phyloP scores from a whole-genome alignment of 2,888 invertebrate genomes.

The Catocala fraxini region DNA sequence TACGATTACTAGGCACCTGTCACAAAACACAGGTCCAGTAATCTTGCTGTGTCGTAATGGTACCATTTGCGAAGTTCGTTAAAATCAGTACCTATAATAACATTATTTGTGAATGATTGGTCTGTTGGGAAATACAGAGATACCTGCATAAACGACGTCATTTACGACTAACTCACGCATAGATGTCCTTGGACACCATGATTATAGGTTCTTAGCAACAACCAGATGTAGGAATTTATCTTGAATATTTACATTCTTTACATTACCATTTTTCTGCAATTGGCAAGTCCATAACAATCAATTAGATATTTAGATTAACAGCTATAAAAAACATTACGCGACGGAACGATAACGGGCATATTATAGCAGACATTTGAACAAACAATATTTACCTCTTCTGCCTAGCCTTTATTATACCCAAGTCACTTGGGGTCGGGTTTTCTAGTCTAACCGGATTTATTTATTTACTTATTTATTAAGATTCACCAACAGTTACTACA shows the following conservation, averaged over 20 bases:
- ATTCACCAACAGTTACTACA: too few species aligned
- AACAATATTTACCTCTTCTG: too few species aligned
- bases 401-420: too few species aligned
- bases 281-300: too few species aligned
- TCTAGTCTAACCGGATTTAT: too few species aligned
- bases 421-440: too few species aligned
- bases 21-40: slow-evolving; percentile 21
- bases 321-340: too few species aligned
- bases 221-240: slow-evolving; percentile 24
- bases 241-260: slow-evolving; percentile 5
- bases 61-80: slow-evolving; percentile 29
- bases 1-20: neutral
- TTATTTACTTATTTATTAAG: too few species aligned
- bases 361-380: too few species aligned
- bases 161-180: slow-evolving; percentile 39
- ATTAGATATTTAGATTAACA: too few species aligned
- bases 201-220: slow-evolving; percentile 29
- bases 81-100: slow-evolving; percentile 38
- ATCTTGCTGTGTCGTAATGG: slow-evolving; percentile 22
- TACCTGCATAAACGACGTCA: slow-evolving; percentile 25
- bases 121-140: slow-evolving; percentile 36
- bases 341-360: too few species aligned
- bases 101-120: slow-evolving; percentile 46
- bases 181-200: slow-evolving; percentile 41
- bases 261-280: too few species aligned